Evolutionary conservation across 2,888 invertebrate species (phyloP).

Genomic region (Megastigmus dorsalis): DNA sequence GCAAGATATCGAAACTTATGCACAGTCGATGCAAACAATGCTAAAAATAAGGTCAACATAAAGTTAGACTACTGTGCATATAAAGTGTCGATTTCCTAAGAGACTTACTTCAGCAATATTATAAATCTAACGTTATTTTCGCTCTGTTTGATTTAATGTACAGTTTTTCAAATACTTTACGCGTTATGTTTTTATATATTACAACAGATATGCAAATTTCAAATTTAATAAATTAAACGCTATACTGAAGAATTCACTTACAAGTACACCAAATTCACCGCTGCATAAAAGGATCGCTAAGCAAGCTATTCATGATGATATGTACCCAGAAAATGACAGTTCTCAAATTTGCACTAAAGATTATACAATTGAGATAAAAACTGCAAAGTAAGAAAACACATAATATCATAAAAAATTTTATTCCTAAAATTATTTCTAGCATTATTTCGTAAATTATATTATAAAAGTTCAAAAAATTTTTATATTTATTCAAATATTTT

Average conservation of each 20-base stretch:
- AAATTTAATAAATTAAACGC: constrained; percentile 33
- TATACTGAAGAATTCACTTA: constrained; percentile 12
- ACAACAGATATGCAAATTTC: constrained; percentile 12
- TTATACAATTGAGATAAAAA: constrained; percentile 16
- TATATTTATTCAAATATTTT: background rate
- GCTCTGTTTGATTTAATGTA: too few relatives aligned
- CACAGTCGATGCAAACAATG: too few relatives aligned
- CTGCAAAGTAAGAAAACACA: constrained; percentile 33
- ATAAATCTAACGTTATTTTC: too few relatives aligned
- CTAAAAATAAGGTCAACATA: too few relatives aligned
- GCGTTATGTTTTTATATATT: background rate
- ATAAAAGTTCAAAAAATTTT: background rate
- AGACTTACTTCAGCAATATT: too few relatives aligned
- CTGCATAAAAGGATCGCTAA: background rate
- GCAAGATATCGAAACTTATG: too few relatives aligned
- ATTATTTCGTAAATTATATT: too few relatives aligned
- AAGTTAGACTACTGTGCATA: too few relatives aligned
- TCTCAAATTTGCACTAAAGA: constrained; percentile 7
- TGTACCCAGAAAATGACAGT: too few relatives aligned
- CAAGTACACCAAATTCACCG: constrained; percentile 18
- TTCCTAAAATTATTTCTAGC: too few relatives aligned
- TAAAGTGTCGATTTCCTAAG: too few relatives aligned
- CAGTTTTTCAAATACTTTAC: too few relatives aligned
- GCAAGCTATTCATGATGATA: background rate
- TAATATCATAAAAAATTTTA: background rate